phyloP scores from a whole-genome alignment of 2,113 vertebrate genomes.

The Taxidea taxus region DNA sequence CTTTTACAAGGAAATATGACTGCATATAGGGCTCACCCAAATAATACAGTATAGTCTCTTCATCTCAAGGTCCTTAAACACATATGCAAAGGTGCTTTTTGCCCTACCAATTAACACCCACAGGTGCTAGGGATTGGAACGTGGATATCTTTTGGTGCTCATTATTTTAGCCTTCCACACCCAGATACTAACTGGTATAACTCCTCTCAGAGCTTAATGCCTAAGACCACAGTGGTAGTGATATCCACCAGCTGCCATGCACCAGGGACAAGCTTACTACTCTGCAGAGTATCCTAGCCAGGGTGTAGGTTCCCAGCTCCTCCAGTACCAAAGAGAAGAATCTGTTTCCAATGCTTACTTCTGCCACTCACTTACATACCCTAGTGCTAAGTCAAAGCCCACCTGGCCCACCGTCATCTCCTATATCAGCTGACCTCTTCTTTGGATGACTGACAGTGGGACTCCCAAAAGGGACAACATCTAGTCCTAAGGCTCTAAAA shows the following conservation, averaged over 20 bases:
- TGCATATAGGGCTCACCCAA: neutral
- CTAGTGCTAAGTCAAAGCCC: neutral
- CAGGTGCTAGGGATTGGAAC: neutral
- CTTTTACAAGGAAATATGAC: neutral
- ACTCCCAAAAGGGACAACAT: neutral
- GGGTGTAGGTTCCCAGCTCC: neutral
- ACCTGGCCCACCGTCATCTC: neutral
- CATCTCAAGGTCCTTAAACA: neutral
- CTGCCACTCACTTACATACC: neutral
- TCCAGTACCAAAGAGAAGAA: neutral
- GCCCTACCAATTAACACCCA: neutral
- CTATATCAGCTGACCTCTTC: neutral
- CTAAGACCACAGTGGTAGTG: neutral
- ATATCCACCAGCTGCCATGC: too few species aligned
- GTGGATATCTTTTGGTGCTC: neutral
- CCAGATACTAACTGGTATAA: neutral
- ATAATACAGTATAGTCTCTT: neutral
- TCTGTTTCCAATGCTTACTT: neutral
- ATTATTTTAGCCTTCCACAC: neutral
- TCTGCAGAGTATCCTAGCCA: neutral
- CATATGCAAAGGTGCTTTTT: neutral
- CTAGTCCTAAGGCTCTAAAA: neutral
- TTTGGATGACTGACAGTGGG: neutral
- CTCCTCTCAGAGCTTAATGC: neutral
- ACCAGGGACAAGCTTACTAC: neutral